Base-by-base conservation (phyloP, 2,113 vertebrate species). In the Archocentrus centrarchus region DNA sequence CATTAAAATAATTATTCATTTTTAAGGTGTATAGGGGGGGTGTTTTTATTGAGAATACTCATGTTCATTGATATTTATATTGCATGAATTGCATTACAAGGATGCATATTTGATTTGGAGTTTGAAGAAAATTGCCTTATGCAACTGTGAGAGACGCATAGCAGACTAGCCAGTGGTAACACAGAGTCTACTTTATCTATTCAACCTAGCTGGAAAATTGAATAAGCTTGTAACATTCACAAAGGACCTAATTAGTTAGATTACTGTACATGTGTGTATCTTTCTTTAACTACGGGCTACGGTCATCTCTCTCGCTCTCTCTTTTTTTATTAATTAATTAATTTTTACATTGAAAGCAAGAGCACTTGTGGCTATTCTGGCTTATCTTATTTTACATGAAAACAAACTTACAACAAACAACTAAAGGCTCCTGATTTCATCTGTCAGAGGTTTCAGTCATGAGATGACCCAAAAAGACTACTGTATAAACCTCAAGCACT, bases 151-250 rank as follows among this genome's bases (percentile, higher is more conserved):
- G 41, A 3, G 58, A 59, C 3, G 13, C 60, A 11, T 13, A 14
- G 22, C 5, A 85, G 53, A 64, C 15, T 75, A 39, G 75, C 88
- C 70, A 9, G 27, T 53, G 50, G 79, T 86, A 24, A 87, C 73
- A 47, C 41, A 62, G 32, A 91, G 62, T 75, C 2, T 53, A 15
- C 24, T 79, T 79, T 83, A 63, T 58, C 76, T 88, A 13, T 83
- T 83, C 50, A 63, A 84, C 20, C 70, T 64, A 39, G 32, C 82
- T 89, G 75, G 59, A 62, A 66, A 62, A 14, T 70, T 83, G 88
- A 88, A 83, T 64, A 47, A 93, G 73, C 58, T 22, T 59, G 58
- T 47, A 89, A 62, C 57, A 75, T 80, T 83, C 86, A 80, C 14
- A 3, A 50, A 78, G 84, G 90, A 87, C 55, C 86, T 63, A 90